Evolutionary conservation across 2,888 invertebrate genomes (phyloP).

Genomic region (Lycia hirtaria): DNA sequence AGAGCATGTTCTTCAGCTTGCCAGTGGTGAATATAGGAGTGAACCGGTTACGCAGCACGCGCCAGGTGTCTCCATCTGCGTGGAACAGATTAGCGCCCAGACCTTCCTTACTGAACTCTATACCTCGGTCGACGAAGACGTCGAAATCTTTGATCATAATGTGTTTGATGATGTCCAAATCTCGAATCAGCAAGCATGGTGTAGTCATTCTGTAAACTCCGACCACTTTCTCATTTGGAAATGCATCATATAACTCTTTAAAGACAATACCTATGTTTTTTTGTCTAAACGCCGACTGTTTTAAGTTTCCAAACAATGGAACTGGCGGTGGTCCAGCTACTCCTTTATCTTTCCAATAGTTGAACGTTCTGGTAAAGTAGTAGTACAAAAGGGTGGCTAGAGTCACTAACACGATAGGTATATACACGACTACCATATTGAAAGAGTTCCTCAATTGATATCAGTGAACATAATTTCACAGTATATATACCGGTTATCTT

Average conservation of each 20-base stretch:
- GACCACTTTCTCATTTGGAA: conserved; percentile 60
- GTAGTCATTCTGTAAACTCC: conserved; percentile 61
- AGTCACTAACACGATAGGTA: conserved; percentile 28
- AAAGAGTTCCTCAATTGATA: background rate
- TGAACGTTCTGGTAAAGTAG: conserved; percentile 56
- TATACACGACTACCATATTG: conserved; percentile 25
- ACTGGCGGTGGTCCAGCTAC: conserved; percentile 54
- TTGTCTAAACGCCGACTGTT: conserved; percentile 45
- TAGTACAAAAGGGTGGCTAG: conserved; percentile 41
- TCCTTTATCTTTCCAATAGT: conserved; percentile 58
- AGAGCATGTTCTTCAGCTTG: conserved; percentile 65
- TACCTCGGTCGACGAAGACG: conserved; percentile 56
- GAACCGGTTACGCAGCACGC: conserved; percentile 53
- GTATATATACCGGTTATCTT: too few relatives aligned
- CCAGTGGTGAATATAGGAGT: conserved; percentile 64
- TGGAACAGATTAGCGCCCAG: conserved; percentile 61
- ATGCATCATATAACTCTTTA: conserved; percentile 53
- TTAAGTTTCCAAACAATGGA: conserved; percentile 56
- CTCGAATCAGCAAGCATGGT: conserved; percentile 58
- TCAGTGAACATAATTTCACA: background rate
- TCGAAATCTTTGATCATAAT: conserved; percentile 68
- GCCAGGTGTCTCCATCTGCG: conserved; percentile 61
- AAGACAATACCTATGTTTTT: conserved; percentile 46
- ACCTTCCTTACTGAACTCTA: conserved; percentile 54
- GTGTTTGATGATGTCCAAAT: conserved; percentile 62